Percentiles rank a stretch among this genome's conserved stretches.
These are phyloP conservation scores for Cynodonichthys magdalenae DNA, from an alignment of 2,797 vertebrate species.

Conservation along the genomic window DNA sequence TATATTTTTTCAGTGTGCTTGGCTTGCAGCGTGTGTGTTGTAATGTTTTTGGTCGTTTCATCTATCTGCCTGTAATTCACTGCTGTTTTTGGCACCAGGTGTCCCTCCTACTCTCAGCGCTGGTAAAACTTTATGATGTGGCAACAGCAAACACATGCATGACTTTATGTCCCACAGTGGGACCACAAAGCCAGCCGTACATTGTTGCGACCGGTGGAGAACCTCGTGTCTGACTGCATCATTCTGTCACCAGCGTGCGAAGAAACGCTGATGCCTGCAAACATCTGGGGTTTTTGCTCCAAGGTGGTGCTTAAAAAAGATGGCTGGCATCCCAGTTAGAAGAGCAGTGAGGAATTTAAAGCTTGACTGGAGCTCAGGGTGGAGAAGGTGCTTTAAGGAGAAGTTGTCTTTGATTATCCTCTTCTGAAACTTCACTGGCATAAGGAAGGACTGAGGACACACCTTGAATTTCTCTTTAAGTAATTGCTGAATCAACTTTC, in stretches of 20 bases:
- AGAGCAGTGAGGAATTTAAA: constrained; percentile 74
- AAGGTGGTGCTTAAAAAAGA: constrained; percentile 44
- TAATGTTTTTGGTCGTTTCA: constrained; percentile 38
- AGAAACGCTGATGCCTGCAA: constrained; percentile 68
- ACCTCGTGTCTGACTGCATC: constrained; percentile 55
- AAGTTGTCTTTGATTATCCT: constrained; percentile 38
- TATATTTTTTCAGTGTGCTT: constrained; percentile 13
- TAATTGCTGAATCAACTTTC: too few relatives aligned
- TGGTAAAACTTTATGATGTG: constrained; percentile 69
- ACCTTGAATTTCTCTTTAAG: constrained; percentile 30
- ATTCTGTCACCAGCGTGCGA: constrained; percentile 63
- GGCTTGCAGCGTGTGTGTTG: neutral
- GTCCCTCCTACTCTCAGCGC: constrained; percentile 58
- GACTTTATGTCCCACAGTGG: constrained; percentile 31
- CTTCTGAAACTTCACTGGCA: constrained; percentile 24
- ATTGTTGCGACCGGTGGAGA: constrained; percentile 27
- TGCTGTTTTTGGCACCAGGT: constrained; percentile 59
- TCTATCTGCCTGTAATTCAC: constrained; percentile 54
- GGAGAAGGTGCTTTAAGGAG: constrained; percentile 50
- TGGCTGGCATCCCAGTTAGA: constrained; percentile 66
- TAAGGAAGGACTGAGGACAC: constrained; percentile 43
- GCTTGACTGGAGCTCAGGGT: constrained; percentile 62
- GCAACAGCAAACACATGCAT: constrained; percentile 38
- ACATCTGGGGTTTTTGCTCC: constrained; percentile 51
- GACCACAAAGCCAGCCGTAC: constrained; percentile 35